Conservation (phyloP, 2,113 vertebrate genomes). For the Tretioscincus oriximinensis region DNA sequence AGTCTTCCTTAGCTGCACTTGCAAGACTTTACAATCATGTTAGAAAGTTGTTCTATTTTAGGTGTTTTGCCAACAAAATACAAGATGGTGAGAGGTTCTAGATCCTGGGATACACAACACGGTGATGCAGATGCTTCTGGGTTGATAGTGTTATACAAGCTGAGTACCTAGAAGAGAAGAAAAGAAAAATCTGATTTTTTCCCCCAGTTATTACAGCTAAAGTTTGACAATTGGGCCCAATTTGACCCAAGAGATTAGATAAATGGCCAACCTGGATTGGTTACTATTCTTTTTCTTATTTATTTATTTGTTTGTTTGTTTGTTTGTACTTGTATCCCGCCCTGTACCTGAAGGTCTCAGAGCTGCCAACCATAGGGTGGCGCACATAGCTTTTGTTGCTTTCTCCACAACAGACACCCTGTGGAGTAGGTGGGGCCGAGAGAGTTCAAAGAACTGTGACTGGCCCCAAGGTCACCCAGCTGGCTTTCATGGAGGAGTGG, state of each 20-base stretch:
- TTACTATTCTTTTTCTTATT: too few relatives aligned
- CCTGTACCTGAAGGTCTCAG: too few relatives aligned
- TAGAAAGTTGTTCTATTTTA: slow-evolving; percentile 97
- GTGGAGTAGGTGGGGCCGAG: too few relatives aligned
- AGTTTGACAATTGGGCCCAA: not conserved
- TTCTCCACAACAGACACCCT: too few relatives aligned
- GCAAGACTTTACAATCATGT: slow-evolving; percentile 98
- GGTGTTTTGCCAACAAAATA: slow-evolving; percentile 97
- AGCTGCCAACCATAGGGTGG: too few relatives aligned
- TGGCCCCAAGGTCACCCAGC: too few relatives aligned
- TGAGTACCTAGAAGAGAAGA: slow-evolving; percentile 81
- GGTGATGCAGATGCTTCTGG: slow-evolving; percentile 96
- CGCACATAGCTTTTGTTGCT: too few relatives aligned
- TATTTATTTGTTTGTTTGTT: too few relatives aligned
- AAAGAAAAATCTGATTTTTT: slow-evolving; percentile 40
- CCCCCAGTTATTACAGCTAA: not conserved
- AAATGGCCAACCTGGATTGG: not conserved
- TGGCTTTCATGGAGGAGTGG: too few relatives aligned
- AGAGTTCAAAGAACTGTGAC: too few relatives aligned
- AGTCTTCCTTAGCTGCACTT: slow-evolving; percentile 91
- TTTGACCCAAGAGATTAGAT: not conserved
- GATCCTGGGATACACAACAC: slow-evolving; percentile 94
- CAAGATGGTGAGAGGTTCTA: slow-evolving; percentile 95
- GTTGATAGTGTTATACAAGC: slow-evolving; percentile 94
- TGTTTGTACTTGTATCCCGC: too few relatives aligned